Evolutionary conservation across 2,888 invertebrate genomes (phyloP).

Genomic region (Bugulina stolonifera): DNA sequence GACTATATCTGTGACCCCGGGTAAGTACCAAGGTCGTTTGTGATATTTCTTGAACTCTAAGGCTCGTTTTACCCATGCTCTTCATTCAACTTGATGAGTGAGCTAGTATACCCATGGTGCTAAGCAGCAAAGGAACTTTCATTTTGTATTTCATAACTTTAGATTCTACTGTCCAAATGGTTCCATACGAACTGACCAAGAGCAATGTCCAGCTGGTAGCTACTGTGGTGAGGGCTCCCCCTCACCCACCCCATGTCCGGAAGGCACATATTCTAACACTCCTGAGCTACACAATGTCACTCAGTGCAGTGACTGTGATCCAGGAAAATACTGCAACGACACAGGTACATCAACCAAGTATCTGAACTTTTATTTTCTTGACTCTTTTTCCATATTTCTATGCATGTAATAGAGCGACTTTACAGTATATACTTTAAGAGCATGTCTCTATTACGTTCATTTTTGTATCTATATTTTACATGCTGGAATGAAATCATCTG

Average conservation of each 20-base stretch:
- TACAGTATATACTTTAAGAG: no score
- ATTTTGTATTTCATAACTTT: conserved; percentile 1
- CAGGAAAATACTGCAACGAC: conserved; percentile 48
- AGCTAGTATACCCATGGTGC: no score
- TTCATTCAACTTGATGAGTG: no score
- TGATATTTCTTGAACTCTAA: not conserved
- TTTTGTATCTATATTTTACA: no score
- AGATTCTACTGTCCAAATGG: conserved; percentile 45
- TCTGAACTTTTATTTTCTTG: not conserved
- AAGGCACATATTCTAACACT: conserved; percentile 41
- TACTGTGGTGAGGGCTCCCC: conserved; percentile 37
- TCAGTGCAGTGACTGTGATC: conserved; percentile 41
- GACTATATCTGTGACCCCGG: conserved; percentile 42
- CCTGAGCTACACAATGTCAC: conserved; percentile 36
- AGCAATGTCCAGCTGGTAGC: conserved; percentile 40
- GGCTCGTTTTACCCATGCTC: not conserved
- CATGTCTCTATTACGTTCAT: no score
- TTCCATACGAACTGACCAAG: conserved; percentile 37
- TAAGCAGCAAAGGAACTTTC: not conserved
- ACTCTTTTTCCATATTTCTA: not conserved
- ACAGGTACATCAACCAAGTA: conserved; percentile 36
- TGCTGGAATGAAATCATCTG: no score
- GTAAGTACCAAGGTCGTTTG: conserved; percentile 32
- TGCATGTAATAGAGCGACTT: no score
- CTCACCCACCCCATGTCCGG: conserved; percentile 38